These are phyloP conservation scores for Apotomis turbidana DNA, from an alignment of 2,888 invertebrate genomes.

Conservation along the genomic window DNA sequence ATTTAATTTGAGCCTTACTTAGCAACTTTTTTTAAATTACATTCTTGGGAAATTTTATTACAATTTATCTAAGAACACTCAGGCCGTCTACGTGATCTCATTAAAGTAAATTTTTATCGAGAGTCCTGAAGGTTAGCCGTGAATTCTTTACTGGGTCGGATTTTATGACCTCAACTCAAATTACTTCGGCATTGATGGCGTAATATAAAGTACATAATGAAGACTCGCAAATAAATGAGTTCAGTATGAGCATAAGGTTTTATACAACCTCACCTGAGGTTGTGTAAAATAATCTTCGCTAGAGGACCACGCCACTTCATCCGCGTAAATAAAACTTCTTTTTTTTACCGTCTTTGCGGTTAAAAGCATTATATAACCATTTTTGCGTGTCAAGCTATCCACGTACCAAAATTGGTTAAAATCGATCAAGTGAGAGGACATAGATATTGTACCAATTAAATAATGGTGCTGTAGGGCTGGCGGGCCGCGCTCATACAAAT, in stretches of 20 bases:
- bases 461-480: too few relatives aligned
- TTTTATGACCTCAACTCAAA: conserved; percentile 76
- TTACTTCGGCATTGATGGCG: conserved; percentile 59
- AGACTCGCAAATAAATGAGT: neutral
- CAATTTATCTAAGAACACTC: conserved; percentile 41
- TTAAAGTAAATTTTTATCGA: conserved; percentile 67
- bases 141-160: conserved; percentile 68
- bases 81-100: conserved; percentile 59
- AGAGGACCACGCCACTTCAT: too few relatives aligned
- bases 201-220: conserved; percentile 27
- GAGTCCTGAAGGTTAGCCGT: conserved; percentile 56
- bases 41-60: conserved; percentile 38
- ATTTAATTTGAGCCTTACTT: conserved; percentile 29
- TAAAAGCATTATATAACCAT: too few relatives aligned
- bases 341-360: too few relatives aligned
- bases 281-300: too few relatives aligned
- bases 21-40: conserved; percentile 35
- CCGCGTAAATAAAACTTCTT: too few relatives aligned
- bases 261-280: too few relatives aligned
- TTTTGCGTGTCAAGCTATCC: too few relatives aligned
- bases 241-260: neutral
- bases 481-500: too few relatives aligned
- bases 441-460: too few relatives aligned
- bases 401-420: too few relatives aligned
- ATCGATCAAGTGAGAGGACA: too few relatives aligned